Base-by-base conservation (phyloP, 1,140 invertebrate genomes). In the Drosophila bipectinata region DNA sequence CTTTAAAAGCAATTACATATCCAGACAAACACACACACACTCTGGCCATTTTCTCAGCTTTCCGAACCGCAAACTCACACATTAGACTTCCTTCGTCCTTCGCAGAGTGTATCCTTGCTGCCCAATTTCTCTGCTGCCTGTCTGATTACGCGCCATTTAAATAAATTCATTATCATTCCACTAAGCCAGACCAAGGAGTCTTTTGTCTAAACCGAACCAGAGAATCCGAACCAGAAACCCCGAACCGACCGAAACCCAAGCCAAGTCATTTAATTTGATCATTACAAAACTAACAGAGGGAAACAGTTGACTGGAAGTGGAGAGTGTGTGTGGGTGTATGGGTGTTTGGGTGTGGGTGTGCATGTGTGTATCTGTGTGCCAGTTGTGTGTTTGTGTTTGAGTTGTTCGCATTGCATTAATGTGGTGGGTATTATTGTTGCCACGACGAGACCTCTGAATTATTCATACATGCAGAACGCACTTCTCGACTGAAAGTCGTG, bases 101-200 rank as follows among this genome's bases (percentile, higher is more conserved):
- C n/a, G 10, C 8, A 7, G 1, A 18, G 2, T 8, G 9, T 7
- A 5, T 10, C 18, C 18, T 28, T 10, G 14, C 15, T 44, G 41
- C 41, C 41, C 41, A 32, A 62, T 64, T 58, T 41, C 59, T 34
- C 59, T 54, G 32, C 47, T 79, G 54, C 45, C 39, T 72, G 53
- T 85, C 72, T 88, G 79, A 87, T 87, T 87, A 87, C 82, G 82
- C 82, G 73, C 78, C 69, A 85, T 85, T 85, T 81, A 85, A 85
- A 85, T 78, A 72, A 85, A 85, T 85, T 87, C 82, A 85, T 85
- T 85, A 87, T 58, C 71, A 82, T 87, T 64, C 68, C 63, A 66
- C 64, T 75, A 64, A 84, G 76, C 80, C 69, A 45, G 54, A 66
- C 34, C 30, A 45, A 32, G 44, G 55, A 61, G 74, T 77, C 79